These are phyloP conservation scores for Drosophila mettleri DNA, from an alignment of 2,888 invertebrate species.

Conservation along the genomic window DNA sequence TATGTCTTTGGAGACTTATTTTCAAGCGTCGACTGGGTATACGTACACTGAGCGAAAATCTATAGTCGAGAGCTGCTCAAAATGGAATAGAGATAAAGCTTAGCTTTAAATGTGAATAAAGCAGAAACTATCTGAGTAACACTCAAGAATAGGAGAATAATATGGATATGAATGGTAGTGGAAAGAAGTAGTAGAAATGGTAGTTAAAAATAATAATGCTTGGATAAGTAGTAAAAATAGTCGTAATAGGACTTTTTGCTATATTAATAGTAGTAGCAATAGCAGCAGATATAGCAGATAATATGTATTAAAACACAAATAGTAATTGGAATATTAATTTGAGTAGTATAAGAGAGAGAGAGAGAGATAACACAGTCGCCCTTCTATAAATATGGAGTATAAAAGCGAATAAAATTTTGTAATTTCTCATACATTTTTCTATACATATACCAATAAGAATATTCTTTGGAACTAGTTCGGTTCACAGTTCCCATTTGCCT, in stretches of 20 bases:
- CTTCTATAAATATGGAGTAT: too few species aligned
- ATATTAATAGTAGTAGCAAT: not conserved
- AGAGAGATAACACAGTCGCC: too few species aligned
- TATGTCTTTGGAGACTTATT: slow-evolving; percentile 76
- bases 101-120: not conserved
- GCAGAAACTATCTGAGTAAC: not conserved
- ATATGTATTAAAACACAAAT: too few species aligned
- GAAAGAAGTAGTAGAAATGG: not conserved
- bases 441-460: too few species aligned
- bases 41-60: slow-evolving; percentile 6
- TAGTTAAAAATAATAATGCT: not conserved
- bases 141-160: not conserved
- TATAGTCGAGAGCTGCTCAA: too few species aligned
- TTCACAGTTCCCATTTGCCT: not conserved
- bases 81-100: not conserved
- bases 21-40: slow-evolving; percentile 21
- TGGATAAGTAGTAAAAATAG: not conserved
- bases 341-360: too few species aligned
- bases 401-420: too few species aligned
- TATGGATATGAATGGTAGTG: not conserved
- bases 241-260: not conserved
- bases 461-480: not conserved
- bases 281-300: not conserved
- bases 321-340: not conserved
- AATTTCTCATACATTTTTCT: too few species aligned